A percentile compares a stretch with the other conserved stretches of the same genome.
Conservation (phyloP, 2,888 invertebrate species). For the Epinotia demarniana region DNA sequence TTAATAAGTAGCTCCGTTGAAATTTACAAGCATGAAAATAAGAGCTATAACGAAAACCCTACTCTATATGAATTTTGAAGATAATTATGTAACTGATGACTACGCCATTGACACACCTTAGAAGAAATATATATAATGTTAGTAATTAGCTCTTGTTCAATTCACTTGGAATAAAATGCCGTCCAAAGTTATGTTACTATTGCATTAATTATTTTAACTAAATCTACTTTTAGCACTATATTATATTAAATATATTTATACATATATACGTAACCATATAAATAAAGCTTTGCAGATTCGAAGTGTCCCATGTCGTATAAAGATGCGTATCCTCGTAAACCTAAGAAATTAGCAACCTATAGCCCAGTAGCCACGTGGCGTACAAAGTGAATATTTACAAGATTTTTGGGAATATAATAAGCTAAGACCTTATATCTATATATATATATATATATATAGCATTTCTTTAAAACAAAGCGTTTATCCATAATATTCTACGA, state of each 20-base stretch:
- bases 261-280: slow-evolving; percentile 2
- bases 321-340: not conserved
- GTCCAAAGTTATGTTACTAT: slow-evolving; percentile 72
- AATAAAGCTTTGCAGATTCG: slow-evolving; percentile 1
- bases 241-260: slow-evolving; percentile 21
- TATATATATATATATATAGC: slow-evolving; percentile 4
- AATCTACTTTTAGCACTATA: slow-evolving; percentile 25
- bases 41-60: not conserved
- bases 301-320: not conserved
- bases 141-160: slow-evolving; percentile 36
- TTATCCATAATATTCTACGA: too few species aligned
- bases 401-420: slow-evolving; percentile 1
- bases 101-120: not conserved
- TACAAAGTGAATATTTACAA: slow-evolving; percentile 19
- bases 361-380: not conserved
- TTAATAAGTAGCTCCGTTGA: not conserved
- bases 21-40: not conserved
- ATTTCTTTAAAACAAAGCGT: slow-evolving; percentile 20
- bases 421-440: not conserved
- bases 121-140: slow-evolving; percentile 10
- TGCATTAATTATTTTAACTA: slow-evolving; percentile 48
- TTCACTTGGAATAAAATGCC: slow-evolving; percentile 63
- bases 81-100: not conserved
- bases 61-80: slow-evolving; percentile 4
- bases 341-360: slow-evolving; percentile 9